Conservation (phyloP, 2,113 vertebrate genomes). For the Triplophysa siluroides region DNA sequence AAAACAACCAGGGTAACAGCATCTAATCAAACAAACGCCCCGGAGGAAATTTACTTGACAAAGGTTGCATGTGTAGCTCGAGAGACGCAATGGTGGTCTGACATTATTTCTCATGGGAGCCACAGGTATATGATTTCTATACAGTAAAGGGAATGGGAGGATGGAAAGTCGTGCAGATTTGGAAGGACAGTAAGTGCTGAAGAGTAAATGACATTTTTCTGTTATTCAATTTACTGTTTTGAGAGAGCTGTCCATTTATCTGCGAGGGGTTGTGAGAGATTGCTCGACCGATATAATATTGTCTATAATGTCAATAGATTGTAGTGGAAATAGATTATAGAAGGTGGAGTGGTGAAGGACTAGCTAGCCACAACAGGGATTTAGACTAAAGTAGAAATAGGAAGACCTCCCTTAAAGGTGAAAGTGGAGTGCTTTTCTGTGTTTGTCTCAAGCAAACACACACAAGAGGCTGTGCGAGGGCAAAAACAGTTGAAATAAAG, state of each 20-base stretch:
- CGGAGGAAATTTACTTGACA: background rate
- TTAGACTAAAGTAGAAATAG: background rate
- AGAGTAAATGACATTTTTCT: too few species aligned
- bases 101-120: background rate
- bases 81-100: background rate
- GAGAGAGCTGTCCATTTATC: too few species aligned
- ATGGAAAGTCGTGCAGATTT: too few species aligned
- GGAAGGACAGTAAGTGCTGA: too few species aligned
- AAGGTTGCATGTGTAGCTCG: background rate
- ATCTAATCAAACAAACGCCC: background rate
- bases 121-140: too few species aligned
- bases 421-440: conserved; percentile 22
- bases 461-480: conserved; percentile 32
- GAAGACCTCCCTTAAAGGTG: conserved; percentile 1
- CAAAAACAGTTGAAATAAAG: conserved; percentile 43
- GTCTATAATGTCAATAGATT: too few species aligned
- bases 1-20: background rate
- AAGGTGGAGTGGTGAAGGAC: too few species aligned
- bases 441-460: conserved; percentile 36
- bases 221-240: too few species aligned
- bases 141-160: background rate
- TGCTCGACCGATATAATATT: too few species aligned
- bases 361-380: background rate
- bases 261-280: too few species aligned
- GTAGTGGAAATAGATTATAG: too few species aligned